phyloP scores from a whole-genome alignment of 2,113 vertebrate species.

The Cariama cristata region DNA sequence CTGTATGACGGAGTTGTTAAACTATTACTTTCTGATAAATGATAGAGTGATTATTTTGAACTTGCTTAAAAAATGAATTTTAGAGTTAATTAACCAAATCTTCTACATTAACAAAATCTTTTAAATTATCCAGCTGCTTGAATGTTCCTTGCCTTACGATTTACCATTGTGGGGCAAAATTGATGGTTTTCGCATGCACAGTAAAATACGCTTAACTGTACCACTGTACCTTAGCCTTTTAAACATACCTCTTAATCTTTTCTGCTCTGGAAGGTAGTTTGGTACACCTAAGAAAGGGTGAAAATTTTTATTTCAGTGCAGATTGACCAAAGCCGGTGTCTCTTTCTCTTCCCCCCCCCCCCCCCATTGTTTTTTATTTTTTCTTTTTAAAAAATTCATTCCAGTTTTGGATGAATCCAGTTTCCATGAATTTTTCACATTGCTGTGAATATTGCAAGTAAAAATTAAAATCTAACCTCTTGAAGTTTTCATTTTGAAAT shows the following conservation, averaged over 20 bases:
- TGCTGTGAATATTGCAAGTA: neutral
- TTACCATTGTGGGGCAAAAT: neutral
- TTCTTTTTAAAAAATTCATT: neutral
- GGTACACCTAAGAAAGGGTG: neutral
- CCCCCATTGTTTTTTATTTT: no score
- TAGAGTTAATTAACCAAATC: neutral
- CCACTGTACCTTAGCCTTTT: neutral
- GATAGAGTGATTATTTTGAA: neutral
- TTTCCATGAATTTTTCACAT: neutral
- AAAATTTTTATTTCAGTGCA: neutral
- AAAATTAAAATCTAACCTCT: neutral
- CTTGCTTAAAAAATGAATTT: neutral
- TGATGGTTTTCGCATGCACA: neutral
- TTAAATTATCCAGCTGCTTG: neutral
- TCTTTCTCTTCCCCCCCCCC: rapidly evolving
- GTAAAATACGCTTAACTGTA: neutral
- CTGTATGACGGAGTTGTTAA: neutral
- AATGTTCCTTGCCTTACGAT: neutral
- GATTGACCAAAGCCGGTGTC: neutral
- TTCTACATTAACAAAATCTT: neutral
- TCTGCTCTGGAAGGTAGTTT: neutral
- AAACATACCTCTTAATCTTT: neutral
- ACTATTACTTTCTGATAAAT: neutral
- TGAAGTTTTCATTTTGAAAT: neutral
- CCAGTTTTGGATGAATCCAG: neutral